Evolutionary conservation across 2,113 vertebrate species (phyloP), one percentile per base, ranked within the genome.

Genomic region (Sander vitreus): DNA sequence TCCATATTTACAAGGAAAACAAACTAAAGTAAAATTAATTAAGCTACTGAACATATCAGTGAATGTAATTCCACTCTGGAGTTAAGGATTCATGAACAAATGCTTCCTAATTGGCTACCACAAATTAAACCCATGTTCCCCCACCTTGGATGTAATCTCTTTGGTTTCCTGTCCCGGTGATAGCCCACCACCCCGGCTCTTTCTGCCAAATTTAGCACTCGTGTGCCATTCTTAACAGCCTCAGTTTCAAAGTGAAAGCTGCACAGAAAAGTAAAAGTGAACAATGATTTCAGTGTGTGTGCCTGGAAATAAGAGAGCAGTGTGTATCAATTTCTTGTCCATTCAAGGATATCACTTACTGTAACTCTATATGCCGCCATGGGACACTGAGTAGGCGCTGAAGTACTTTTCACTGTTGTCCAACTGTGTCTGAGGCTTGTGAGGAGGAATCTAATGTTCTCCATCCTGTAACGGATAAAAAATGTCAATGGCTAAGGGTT

Each of bases 311-410:
- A 58, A 45, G 82, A 93, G 86, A 84, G 63, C 58, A 2, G 59
- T 2, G 16, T 19, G 78, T 84, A 90, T 93, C 89, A 18, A 16
- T 86, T 89, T 88, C 88, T 66, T 68, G 75, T 75, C 83, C 82
- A 91, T 87, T 92, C 89, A 92, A 87, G 71, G 78, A 66, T 91
- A 94, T 94, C 88, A 21, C 81, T 94, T 89, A 87, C 94, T 11
- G 91, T 84, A 94, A 95, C 81, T 53, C 80, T 66, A 92, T 81
- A 84, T 3, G n/a, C 58, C 54, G 72, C 85, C 78, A 78, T 75
- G 88, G 89, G 92, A 89, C 91, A 65, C 87, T 78, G 77, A 76
- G 78, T 67, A 60, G 80, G 48, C 50, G 15, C 84, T 83, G 70
- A 84, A 72, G 84, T 64, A 73, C 76, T 75, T 81, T 90, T 86